These are phyloP conservation scores for Apis mellifera DNA, from an alignment of 1,140 invertebrate species.

Conservation along the genomic window DNA sequence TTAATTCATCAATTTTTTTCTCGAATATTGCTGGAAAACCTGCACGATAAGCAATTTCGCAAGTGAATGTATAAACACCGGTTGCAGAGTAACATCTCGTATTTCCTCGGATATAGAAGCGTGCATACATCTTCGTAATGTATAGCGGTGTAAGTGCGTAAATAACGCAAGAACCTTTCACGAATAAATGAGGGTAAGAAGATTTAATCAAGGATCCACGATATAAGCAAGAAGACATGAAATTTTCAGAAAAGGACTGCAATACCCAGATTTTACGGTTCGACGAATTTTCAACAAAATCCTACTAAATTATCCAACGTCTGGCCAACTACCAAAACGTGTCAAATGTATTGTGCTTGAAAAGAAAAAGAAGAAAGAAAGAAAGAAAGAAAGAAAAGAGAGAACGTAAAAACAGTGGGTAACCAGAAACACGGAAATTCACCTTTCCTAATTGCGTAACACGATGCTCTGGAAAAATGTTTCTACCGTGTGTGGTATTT, in stretches of 20 bases:
- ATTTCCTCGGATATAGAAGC: background rate
- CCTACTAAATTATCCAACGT: no score
- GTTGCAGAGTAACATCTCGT: background rate
- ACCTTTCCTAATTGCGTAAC: constrained; percentile 40
- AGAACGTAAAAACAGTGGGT: background rate
- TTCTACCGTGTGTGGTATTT: background rate
- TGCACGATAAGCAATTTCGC: background rate
- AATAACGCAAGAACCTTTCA: background rate
- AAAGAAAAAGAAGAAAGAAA: background rate
- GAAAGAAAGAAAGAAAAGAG: background rate
- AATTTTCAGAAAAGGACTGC: background rate
- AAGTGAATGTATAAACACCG: background rate
- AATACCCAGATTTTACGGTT: background rate
- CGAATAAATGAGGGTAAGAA: background rate
- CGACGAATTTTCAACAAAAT: background rate
- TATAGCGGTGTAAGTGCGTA: background rate
- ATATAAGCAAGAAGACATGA: background rate
- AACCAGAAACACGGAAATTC: constrained; percentile 21
- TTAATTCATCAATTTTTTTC: no score
- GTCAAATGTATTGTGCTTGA: background rate
- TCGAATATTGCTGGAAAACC: background rate
- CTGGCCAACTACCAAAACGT: background rate
- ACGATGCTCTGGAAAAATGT: constrained; percentile 24
- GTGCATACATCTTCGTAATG: background rate
- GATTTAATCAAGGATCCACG: constrained; percentile 17